Conservation (phyloP, 1,140 invertebrate genomes). For the Scylla paramamosain region DNA sequence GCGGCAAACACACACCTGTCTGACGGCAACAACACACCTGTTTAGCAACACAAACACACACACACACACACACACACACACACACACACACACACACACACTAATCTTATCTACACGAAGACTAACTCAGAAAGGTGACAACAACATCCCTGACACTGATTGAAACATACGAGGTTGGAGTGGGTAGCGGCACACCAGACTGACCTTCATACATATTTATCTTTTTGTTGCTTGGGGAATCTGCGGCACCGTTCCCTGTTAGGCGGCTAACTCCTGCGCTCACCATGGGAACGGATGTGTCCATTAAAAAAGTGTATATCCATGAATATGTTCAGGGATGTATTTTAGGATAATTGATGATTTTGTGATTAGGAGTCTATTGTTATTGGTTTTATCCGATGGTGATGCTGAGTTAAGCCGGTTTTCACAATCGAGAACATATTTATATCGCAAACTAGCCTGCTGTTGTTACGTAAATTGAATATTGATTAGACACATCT, state of each 20-base stretch:
- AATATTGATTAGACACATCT: background rate
- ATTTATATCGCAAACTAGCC: background rate
- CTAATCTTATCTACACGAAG: slow-evolving; percentile 1
- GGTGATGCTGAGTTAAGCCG: background rate
- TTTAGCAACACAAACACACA: background rate
- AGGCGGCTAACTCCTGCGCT: too few species aligned
- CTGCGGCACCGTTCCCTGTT: background rate
- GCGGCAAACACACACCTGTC: too few species aligned
- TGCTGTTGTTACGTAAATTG: background rate
- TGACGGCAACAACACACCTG: too few species aligned
- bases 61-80: background rate
- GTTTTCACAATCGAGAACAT: background rate
- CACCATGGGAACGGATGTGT: too few species aligned
- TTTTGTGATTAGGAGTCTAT: slow-evolving; percentile 23
- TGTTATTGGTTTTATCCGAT: background rate
- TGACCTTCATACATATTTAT: slow-evolving; percentile 4
- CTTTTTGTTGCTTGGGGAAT: background rate
- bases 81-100: background rate
- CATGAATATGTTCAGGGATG: background rate
- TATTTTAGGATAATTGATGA: background rate
- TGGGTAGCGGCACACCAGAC: background rate
- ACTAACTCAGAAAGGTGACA: background rate
- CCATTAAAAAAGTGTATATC: background rate
- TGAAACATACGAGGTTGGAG: slow-evolving; percentile 1
- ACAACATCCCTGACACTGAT: background rate